Percentiles rank a stretch among this genome's conserved stretches.
These are phyloP conservation scores for Dinomys branickii DNA, from an alignment of 2,113 vertebrate species.

Conservation along the genomic window DNA sequence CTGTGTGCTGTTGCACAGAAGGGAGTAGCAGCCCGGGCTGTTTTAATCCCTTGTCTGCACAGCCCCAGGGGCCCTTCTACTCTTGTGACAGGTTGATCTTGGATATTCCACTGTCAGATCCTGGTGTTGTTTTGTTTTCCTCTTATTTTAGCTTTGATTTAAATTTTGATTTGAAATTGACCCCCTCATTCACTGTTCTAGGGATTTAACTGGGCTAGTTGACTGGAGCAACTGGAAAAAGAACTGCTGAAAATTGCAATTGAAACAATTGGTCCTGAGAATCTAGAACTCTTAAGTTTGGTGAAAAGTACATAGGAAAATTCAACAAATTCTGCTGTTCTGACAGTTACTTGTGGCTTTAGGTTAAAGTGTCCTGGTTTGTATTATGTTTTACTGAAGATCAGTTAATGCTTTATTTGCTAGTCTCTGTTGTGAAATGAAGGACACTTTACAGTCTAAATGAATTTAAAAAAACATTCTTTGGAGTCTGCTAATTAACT, in stretches of 20 bases:
- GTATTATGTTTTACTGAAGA: slow-evolving; percentile 18
- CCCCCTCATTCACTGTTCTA: background rate
- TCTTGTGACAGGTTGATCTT: slow-evolving; percentile 64
- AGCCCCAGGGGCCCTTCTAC: background rate
- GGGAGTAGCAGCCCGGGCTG: background rate
- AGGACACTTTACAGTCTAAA: slow-evolving; percentile 12
- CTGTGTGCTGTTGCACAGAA: background rate
- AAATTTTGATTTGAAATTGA: slow-evolving; percentile 51
- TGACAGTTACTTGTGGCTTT: background rate
- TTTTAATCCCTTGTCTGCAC: background rate
- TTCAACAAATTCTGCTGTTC: slow-evolving; percentile 19
- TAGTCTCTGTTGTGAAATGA: slow-evolving; percentile 59
- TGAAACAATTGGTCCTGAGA: slow-evolving; percentile 30
- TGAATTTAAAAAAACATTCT: background rate
- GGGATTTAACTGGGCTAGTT: slow-evolving; percentile 10
- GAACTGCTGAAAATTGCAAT: background rate
- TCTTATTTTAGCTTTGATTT: slow-evolving; percentile 51
- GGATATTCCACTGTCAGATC: slow-evolving; percentile 29
- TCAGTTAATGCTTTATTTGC: slow-evolving; percentile 28
- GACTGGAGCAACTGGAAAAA: background rate
- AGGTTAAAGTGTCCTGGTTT: slow-evolving; percentile 43
- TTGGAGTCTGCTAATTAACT: background rate
- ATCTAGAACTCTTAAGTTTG: background rate
- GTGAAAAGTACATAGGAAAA: slow-evolving; percentile 18
- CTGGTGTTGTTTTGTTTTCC: slow-evolving; percentile 18